Conservation (phyloP, 2,888 invertebrate genomes). For the Macroteleia sp. region DNA sequence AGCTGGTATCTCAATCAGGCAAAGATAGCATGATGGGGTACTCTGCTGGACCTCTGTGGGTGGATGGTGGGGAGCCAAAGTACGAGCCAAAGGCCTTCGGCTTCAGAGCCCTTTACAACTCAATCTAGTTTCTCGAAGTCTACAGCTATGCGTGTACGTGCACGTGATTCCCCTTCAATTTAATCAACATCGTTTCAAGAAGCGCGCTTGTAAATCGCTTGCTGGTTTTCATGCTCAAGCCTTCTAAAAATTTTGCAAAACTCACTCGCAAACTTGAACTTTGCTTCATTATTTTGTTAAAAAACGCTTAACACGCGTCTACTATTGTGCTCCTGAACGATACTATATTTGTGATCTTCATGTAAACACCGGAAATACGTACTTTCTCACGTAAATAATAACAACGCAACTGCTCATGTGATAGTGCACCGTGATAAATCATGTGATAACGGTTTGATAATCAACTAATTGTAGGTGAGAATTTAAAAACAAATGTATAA, state of each 20-base stretch:
- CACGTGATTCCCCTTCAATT: conserved; percentile 39
- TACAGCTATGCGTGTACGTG: conserved; percentile 69
- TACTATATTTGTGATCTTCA: conserved; percentile 24
- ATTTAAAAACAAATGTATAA: too few relatives aligned
- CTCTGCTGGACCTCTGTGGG: conserved; percentile 74
- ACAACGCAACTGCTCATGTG: conserved; percentile 51
- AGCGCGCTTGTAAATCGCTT: neutral
- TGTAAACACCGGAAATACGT: conserved; percentile 49
- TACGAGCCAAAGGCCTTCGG: conserved; percentile 73
- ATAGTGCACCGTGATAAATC: conserved; percentile 66
- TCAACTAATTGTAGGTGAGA: too few relatives aligned
- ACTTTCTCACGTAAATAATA: conserved; percentile 41
- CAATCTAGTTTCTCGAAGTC: conserved; percentile 82
- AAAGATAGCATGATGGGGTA: conserved; percentile 78
- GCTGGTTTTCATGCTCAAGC: neutral
- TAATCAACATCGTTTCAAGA: conserved; percentile 12
- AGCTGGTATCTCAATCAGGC: conserved; percentile 83
- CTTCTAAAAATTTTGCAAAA: neutral
- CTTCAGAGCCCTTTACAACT: conserved; percentile 82
- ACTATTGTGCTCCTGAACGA: conserved; percentile 18
- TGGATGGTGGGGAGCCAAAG: conserved; percentile 64
- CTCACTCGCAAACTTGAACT: neutral
- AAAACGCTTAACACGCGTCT: conserved; percentile 22
- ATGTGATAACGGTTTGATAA: conserved; percentile 69
- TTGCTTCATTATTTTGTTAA: neutral